Evolutionary conservation across 2,888 invertebrate genomes (phyloP).

Genomic region (Drosophila trichaetosa): DNA sequence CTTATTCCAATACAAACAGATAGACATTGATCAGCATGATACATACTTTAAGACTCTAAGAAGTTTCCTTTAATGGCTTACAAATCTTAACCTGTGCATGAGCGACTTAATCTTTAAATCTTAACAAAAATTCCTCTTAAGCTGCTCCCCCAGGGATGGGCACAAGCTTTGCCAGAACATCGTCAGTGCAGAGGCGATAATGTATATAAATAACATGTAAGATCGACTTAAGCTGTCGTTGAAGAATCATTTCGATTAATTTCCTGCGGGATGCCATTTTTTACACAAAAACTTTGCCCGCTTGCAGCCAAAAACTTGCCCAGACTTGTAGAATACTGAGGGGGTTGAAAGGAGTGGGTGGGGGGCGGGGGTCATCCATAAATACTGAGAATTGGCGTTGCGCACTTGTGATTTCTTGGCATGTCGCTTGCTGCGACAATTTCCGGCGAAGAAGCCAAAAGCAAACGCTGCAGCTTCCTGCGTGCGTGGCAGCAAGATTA

Average conservation of each 20-base stretch:
- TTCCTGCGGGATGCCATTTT: constrained; percentile 33
- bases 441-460: constrained; percentile 40
- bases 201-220: constrained; percentile 7
- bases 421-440: constrained; percentile 44
- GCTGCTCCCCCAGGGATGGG: background rate
- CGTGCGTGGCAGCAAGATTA: constrained; percentile 37
- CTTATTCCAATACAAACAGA: background rate
- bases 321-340: background rate
- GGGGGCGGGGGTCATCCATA: constrained; percentile 1
- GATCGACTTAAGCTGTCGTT: background rate
- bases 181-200: background rate
- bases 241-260: constrained; percentile 36
- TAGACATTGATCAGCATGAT: background rate
- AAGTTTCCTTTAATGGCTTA: background rate
- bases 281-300: constrained; percentile 3
- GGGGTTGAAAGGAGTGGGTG: rapidly evolving
- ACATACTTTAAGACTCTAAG: background rate
- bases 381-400: constrained; percentile 1
- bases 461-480: constrained; percentile 52
- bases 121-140: background rate
- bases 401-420: constrained; percentile 28
- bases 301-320: constrained; percentile 17
- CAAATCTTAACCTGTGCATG: background rate
- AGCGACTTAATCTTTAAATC: background rate
- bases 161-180: background rate